phyloP scores from a whole-genome alignment of 2,888 invertebrate species.

The Sarcophaga variegata region DNA sequence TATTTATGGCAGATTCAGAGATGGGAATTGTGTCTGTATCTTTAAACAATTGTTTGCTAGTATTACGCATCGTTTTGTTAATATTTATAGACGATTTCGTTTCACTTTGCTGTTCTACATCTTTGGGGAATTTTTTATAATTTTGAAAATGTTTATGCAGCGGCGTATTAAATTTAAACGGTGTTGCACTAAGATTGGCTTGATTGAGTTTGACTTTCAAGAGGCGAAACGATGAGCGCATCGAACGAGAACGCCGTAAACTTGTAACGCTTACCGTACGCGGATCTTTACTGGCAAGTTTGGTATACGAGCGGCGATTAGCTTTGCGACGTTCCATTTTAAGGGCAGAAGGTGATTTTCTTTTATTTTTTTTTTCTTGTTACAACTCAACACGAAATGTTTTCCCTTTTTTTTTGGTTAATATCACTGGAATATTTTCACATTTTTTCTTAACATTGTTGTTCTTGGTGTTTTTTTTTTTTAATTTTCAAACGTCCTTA shows the following conservation, averaged over 20 bases:
- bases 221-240: constrained; percentile 87
- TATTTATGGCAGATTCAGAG: background rate
- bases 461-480: constrained; percentile 13
- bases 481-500: constrained; percentile 31
- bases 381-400: constrained; percentile 4
- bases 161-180: constrained; percentile 76
- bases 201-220: constrained; percentile 84
- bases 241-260: constrained; percentile 86
- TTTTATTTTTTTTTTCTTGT: background rate
- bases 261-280: constrained; percentile 54
- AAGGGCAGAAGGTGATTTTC: background rate
- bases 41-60: constrained; percentile 30
- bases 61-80: background rate
- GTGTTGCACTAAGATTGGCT: constrained; percentile 74
- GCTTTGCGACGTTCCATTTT: constrained; percentile 77
- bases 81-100: too few species aligned
- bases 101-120: constrained; percentile 69
- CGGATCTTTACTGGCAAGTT: constrained; percentile 69
- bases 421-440: constrained; percentile 48
- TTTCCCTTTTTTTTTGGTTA: constrained; percentile 4
- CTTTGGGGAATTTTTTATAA: constrained; percentile 71
- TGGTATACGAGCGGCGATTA: constrained; percentile 74
- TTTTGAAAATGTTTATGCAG: constrained; percentile 63
- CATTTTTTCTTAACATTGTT: constrained; percentile 25
- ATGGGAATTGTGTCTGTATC: background rate